Percentiles rank a stretch among this genome's conserved stretches.
These are phyloP conservation scores for Antechinus flavipes DNA, from an alignment of 2,113 vertebrate genomes.

Conservation along the genomic window DNA sequence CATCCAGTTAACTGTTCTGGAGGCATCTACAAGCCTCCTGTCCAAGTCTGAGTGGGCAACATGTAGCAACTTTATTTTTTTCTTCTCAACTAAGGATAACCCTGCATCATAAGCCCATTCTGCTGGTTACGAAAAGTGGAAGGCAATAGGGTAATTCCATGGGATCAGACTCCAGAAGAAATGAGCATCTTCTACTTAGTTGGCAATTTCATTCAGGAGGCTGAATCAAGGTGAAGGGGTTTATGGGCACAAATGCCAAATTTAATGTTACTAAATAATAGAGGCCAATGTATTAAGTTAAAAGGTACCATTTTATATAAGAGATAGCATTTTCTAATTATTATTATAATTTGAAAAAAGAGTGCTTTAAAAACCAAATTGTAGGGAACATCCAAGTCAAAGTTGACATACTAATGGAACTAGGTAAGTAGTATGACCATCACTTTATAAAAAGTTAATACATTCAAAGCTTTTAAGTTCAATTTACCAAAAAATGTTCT, in stretches of 20 bases:
- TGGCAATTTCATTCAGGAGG: conserved; percentile 53
- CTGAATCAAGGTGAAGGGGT: conserved; percentile 25
- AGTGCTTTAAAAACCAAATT: conserved; percentile 39
- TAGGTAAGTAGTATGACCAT: background rate
- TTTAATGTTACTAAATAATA: conserved; percentile 43
- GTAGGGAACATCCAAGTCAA: conserved; percentile 51
- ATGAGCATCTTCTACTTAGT: conserved; percentile 37
- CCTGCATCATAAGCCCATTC: conserved; percentile 5
- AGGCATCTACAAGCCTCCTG: background rate
- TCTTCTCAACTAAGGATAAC: conserved; percentile 41
- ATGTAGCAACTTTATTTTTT: background rate
- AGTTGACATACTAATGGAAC: background rate
- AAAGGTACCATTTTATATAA: conserved; percentile 11
- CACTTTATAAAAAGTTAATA: background rate
- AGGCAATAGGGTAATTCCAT: conserved; percentile 21
- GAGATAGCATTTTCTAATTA: conserved; percentile 46
- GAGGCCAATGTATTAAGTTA: background rate
- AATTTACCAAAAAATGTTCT: background rate
- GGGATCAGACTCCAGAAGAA: conserved; percentile 40
- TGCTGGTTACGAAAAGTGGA: conserved; percentile 41
- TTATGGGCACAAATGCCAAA: conserved; percentile 48
- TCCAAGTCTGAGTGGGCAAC: background rate
- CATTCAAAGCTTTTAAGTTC: background rate
- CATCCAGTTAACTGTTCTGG: background rate
- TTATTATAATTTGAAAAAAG: conserved; percentile 43